Percentiles rank a stretch among this genome's conserved stretches.
These are phyloP conservation scores for Amblyopsis rosae DNA, from an alignment of 2,113 vertebrate species.

Conservation along the genomic window DNA sequence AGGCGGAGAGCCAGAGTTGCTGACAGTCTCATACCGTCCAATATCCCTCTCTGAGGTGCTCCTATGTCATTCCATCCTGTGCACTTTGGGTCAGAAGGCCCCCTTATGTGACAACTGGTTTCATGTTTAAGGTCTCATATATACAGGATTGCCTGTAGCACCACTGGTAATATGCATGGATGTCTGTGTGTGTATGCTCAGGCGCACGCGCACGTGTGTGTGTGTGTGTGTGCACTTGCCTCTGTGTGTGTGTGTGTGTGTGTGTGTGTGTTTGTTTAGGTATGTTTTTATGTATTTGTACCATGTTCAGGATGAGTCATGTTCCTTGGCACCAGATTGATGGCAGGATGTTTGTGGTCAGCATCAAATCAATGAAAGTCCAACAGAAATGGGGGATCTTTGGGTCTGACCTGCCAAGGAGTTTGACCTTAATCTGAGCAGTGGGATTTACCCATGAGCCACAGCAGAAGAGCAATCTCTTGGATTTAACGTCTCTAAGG, in stretches of 20 bases:
- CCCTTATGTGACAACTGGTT: conserved; percentile 66
- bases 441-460: conserved; percentile 21
- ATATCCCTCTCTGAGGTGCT: conserved; percentile 66
- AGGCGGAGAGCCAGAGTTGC: conserved; percentile 63
- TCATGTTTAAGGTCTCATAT: conserved; percentile 56
- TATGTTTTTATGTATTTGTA: not conserved
- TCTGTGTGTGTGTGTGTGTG: not conserved
- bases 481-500: conserved; percentile 6
- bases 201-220: not conserved
- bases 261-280: not conserved
- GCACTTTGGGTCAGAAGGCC: conserved; percentile 59
- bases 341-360: conserved; percentile 18
- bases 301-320: conserved; percentile 23
- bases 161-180: conserved; percentile 7
- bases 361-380: conserved; percentile 35
- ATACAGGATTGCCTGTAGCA: conserved; percentile 23
- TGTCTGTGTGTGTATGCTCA: not conserved
- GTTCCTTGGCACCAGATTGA: conserved; percentile 26
- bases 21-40: conserved; percentile 65
- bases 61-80: conserved; percentile 67
- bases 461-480: conserved; percentile 6
- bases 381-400: conserved; percentile 24
- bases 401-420: conserved; percentile 19
- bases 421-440: conserved; percentile 36
- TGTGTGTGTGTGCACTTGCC: conserved; percentile 1